Base-by-base conservation (phyloP, 1,140 invertebrate species). In the Drosophila busckii region DNA sequence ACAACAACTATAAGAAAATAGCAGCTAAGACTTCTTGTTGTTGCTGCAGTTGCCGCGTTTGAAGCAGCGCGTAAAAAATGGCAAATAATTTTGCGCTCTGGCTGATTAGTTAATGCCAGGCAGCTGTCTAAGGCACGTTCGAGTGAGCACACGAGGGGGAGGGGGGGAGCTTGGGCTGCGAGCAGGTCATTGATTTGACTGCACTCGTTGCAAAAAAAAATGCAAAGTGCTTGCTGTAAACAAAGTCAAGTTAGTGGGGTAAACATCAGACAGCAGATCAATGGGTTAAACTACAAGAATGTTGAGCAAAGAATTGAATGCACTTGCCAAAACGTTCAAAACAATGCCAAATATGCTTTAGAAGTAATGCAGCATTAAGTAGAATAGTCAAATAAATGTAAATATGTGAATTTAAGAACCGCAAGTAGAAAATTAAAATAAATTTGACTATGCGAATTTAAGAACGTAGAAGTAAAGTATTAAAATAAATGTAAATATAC, bases 11-110 rank as follows among this genome's bases (percentile, higher is more conserved):
- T 61, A 31, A 66, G 41, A 41, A 49, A 50, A 41, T 54, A 41
- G 58, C 60, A 42, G 12, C 7, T 42, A 56, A n/a, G n/a, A n/a
- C 59, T 75, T 73, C 40, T 31, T 15, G 49, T 62, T 60, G 65
- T 17, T 58, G 45, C 25, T 63, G 40, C 49, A 52, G 58, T 40
- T 61, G 73, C 73, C 73, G 75, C 73, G 75, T 80, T 80, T 80
- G 73, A 80, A 80, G 73, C 73, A 80, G 69, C 73, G 73, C 75
- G 73, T 80, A 82, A 78, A 78, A 78, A 78, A 80, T 80, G 73
- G 75, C 73, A 80, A 75, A 80, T 80, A 82, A 80, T 80, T 80
- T 82, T 80, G 73, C 75, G 65, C 69, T 73, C 69, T 68, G 64
- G 64, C 73, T 80, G 73, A 80, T 80, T 80, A 80, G 73, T 73